Base-by-base conservation (phyloP, 2,113 vertebrate species). In the Garra rufa region DNA sequence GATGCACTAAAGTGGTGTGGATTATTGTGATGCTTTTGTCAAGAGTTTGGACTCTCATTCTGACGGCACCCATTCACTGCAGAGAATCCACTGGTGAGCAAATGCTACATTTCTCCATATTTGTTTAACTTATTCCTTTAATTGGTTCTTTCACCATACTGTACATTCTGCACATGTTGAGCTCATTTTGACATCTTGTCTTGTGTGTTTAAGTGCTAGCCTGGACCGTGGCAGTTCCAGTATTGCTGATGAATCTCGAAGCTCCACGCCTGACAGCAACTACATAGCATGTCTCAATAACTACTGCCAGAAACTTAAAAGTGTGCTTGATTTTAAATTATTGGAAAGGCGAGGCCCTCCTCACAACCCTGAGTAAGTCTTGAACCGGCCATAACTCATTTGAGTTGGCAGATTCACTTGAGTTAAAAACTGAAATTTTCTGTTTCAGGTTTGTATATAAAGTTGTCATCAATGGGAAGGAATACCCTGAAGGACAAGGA, bases 361-460 rank as follows among this genome's bases (percentile, higher is more conserved):
- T 19, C 91, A 95, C 80, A 43, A 4, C 28, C 91, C 83, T 74
- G 65, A 57, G 92, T 92, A 57, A 91, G 94, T 92, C 43, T 67
- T 43, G 15, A 6, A 30, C 77, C 21, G 1, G 8, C 9, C 46
- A 7, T 6, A 10, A 76, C 19, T 38, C 1, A n/a, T n/a, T n/a
- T n/a, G n/a, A n/a, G n/a, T n/a, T n/a, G 38, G 30, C 19, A 76
- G 6, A 41, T 17, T 1, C 5, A 21, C 26, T 61, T 5, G 10
- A 70, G 5, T 7, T 24, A 10, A 38, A 79, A 17, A 59, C 8
- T 15, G n/a, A 43, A 2, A 30, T 76, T 9, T 73, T 9, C 10
- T 77, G 50, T 74, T 44, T 19, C 83, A 95, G 94, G 76, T 95
- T 94, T 87, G 83, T 85, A 61, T 92, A 81, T 85, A 93, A 87